A percentile compares a stretch with the other conserved stretches of the same genome.
phyloP scores from a whole-genome alignment of 2,888 invertebrate genomes.

The Calliopum simillimum region DNA sequence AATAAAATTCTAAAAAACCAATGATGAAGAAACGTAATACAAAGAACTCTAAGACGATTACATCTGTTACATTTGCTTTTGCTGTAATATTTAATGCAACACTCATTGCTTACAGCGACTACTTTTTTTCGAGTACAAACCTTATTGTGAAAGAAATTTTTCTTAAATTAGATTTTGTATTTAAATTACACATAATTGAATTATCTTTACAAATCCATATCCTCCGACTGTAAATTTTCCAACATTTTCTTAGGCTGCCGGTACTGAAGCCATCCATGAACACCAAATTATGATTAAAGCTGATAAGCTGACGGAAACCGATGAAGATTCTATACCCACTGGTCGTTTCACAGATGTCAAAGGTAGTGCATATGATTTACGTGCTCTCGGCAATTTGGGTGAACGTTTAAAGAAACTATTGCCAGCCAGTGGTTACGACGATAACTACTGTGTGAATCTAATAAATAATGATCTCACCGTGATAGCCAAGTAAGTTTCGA shows the following conservation, averaged over 20 bases:
- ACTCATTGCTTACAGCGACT: too few relatives aligned
- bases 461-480: constrained; percentile 66
- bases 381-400: constrained; percentile 74
- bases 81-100: too few relatives aligned
- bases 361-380: constrained; percentile 80
- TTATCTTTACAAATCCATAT: too few relatives aligned
- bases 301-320: constrained; percentile 79
- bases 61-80: too few relatives aligned
- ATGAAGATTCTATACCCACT: constrained; percentile 78
- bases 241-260: constrained; percentile 69
- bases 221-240: too few relatives aligned
- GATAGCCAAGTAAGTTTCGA: constrained; percentile 71
- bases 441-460: constrained; percentile 79
- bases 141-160: too few relatives aligned
- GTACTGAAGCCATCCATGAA: constrained; percentile 74
- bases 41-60: too few relatives aligned
- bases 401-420: constrained; percentile 75
- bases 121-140: too few relatives aligned
- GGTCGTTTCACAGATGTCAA: constrained; percentile 78
- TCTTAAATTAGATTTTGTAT: too few relatives aligned
- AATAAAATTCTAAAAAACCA: too few relatives aligned
- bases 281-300: constrained; percentile 81
- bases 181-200: too few relatives aligned
- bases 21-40: too few relatives aligned
- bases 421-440: constrained; percentile 81